phyloP scores from a whole-genome alignment of 2,797 vertebrate species.

The Catamblyrhynchus diadema region DNA sequence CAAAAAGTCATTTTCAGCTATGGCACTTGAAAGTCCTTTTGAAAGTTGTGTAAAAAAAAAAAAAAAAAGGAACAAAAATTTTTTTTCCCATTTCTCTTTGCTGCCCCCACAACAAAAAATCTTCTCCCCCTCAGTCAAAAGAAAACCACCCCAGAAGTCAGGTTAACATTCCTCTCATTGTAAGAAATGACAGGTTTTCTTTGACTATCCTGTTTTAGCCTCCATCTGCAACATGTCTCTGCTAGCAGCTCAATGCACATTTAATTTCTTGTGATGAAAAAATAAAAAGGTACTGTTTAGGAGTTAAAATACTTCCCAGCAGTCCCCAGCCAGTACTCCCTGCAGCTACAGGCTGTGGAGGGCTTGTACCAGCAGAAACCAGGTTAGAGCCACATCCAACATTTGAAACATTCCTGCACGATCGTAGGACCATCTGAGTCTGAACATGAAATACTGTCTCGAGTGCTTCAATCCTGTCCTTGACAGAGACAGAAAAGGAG shows the following conservation, averaged over 20 bases:
- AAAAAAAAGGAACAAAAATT: fast-evolving
- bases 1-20: background rate
- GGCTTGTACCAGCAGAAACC: background rate
- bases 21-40: background rate
- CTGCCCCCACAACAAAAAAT: background rate
- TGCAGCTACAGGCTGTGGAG: background rate
- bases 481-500: background rate
- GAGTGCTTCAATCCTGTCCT: background rate
- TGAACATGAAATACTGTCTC: background rate
- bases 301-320: background rate
- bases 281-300: background rate
- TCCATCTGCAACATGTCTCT: background rate
- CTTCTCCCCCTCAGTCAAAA: background rate
- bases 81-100: background rate
- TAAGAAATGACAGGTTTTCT: background rate
- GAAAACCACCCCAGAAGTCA: background rate
- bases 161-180: background rate
- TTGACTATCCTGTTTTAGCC: background rate
- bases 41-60: background rate
- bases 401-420: background rate
- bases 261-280: background rate
- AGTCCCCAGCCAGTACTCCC: background rate
- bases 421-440: background rate
- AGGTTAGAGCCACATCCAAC: background rate
- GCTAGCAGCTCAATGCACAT: background rate